phyloP scores from a whole-genome alignment of 2,113 vertebrate genomes.

The Irena cyanogastra region DNA sequence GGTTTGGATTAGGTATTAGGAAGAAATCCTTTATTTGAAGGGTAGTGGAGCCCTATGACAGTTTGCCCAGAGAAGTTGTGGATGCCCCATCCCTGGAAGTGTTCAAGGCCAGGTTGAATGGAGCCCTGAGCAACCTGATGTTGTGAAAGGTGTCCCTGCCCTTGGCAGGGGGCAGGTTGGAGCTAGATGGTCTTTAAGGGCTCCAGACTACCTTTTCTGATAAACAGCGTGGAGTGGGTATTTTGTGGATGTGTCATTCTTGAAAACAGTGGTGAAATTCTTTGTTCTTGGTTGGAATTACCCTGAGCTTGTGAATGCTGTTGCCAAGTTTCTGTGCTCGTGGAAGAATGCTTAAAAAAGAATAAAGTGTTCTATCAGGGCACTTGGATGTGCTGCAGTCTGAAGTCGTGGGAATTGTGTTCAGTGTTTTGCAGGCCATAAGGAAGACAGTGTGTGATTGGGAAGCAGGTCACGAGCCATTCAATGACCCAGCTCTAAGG shows the following conservation, averaged over 20 bases:
- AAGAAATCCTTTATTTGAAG: background rate
- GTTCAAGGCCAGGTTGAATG: background rate
- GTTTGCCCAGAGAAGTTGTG: background rate
- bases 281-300: background rate
- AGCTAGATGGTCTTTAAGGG: background rate
- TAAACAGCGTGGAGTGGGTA: fast-evolving
- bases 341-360: background rate
- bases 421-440: constrained; percentile 87
- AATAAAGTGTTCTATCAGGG: fast-evolving
- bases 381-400: fast-evolving
- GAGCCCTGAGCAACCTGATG: background rate
- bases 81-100: background rate
- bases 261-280: background rate
- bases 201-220: background rate
- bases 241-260: background rate
- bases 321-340: background rate
- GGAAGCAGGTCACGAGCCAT: constrained; percentile 82
- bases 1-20: background rate
- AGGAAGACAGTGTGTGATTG: constrained; percentile 88
- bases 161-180: background rate
- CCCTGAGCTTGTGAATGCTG: fast-evolving
- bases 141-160: background rate
- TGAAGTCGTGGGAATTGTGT: background rate
- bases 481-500: constrained; percentile 84
- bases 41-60: background rate